Percentiles rank a stretch among this genome's conserved stretches.
These are phyloP conservation scores for Pristis pectinata DNA, from an alignment of 2,797 vertebrate species.

Conservation along the genomic window DNA sequence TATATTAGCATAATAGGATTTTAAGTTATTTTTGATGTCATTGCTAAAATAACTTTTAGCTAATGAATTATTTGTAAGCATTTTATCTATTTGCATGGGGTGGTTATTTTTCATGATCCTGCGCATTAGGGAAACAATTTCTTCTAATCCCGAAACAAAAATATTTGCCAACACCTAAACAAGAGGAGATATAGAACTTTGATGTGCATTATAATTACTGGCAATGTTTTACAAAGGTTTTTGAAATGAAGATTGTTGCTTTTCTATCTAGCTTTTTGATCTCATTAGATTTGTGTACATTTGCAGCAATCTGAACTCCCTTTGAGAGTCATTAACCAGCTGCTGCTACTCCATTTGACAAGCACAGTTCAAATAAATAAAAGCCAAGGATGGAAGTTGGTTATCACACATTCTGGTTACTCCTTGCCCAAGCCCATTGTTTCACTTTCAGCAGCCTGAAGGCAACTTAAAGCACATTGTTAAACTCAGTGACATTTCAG, in stretches of 20 bases:
- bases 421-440: neutral
- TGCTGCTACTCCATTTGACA: neutral
- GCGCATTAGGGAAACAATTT: neutral
- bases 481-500: neutral
- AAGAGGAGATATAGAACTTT: neutral
- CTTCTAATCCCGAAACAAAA: neutral
- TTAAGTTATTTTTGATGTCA: neutral
- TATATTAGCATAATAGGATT: neutral
- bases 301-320: constrained; percentile 12
- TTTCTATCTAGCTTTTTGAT: neutral
- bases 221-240: neutral
- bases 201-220: neutral
- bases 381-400: neutral
- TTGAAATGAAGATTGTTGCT: neutral
- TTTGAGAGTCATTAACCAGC: neutral
- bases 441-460: neutral
- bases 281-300: constrained; percentile 3
- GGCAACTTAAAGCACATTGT: neutral
- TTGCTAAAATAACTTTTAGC: neutral
- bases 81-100: neutral
- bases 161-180: neutral
- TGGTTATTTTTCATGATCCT: neutral
- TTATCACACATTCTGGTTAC: neutral
- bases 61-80: neutral
- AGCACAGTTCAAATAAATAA: neutral